phyloP scores from a whole-genome alignment of 1,140 invertebrate genomes.

The Plectrocnemia conspersa region DNA sequence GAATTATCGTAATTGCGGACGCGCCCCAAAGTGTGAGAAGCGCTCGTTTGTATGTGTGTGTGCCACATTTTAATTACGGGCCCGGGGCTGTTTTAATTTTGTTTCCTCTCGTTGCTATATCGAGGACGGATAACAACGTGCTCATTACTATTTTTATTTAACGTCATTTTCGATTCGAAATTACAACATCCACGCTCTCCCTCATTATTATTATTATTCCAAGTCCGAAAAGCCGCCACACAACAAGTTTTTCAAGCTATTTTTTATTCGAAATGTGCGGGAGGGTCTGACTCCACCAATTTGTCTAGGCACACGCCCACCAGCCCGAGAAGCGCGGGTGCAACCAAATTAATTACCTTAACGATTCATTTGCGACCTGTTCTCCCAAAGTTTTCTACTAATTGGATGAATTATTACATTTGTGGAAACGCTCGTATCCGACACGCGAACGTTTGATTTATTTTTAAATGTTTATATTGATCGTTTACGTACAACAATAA shows the following conservation, averaged over 20 bases:
- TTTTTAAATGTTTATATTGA: too few species aligned
- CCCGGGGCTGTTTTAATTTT: constrained; percentile 31
- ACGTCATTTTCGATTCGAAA: constrained; percentile 19
- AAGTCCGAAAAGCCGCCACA: background rate
- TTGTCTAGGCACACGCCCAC: background rate
- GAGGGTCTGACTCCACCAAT: background rate
- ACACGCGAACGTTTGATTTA: too few species aligned
- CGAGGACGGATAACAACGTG: constrained; percentile 14
- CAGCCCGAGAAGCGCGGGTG: background rate
- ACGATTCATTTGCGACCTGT: background rate
- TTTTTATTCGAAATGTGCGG: too few species aligned
- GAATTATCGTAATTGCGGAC: constrained; percentile 10
- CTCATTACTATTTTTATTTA: constrained; percentile 31
- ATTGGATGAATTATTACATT: constrained; percentile 7
- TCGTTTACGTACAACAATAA: too few species aligned
- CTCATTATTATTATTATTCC: constrained; percentile 17
- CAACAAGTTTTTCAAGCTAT: too few species aligned
- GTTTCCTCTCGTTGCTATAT: constrained; percentile 26
- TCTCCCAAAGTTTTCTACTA: background rate
- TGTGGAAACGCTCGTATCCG: too few species aligned
- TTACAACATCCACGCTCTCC: constrained; percentile 19
- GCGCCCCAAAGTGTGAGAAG: constrained; percentile 18
- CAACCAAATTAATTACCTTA: background rate
- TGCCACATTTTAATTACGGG: constrained; percentile 32
- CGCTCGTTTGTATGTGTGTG: constrained; percentile 6